Conservation (phyloP, 1,140 invertebrate genomes). For the Leptinotarsa undecemlineata region DNA sequence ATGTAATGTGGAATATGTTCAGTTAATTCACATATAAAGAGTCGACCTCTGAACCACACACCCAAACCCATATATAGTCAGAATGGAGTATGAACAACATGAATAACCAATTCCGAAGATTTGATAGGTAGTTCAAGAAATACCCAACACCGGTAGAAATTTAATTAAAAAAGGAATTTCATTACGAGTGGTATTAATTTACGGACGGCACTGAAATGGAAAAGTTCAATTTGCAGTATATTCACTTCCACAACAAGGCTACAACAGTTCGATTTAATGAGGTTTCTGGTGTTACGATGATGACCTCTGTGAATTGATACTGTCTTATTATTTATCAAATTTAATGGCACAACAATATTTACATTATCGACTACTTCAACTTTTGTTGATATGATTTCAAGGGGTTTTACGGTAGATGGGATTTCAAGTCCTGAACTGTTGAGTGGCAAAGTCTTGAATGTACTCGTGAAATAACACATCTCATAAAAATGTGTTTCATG, state of each 20-base stretch:
- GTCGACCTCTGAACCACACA: too few species aligned
- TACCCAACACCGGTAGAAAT: background rate
- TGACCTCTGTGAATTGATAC: background rate
- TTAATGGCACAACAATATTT: background rate
- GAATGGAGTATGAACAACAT: too few species aligned
- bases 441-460: too few species aligned
- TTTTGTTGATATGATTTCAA: too few species aligned
- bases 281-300: constrained; percentile 5
- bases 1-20: too few species aligned
- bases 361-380: background rate
- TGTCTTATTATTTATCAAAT: constrained; percentile 3
- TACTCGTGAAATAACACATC: too few species aligned
- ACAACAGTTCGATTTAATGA: background rate
- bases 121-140: background rate
- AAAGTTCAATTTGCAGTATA: constrained; percentile 1
- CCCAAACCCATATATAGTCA: too few species aligned
- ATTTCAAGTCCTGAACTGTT: too few species aligned
- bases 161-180: background rate
- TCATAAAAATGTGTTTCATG: too few species aligned
- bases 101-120: too few species aligned
- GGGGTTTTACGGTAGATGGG: too few species aligned
- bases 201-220: background rate
- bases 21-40: too few species aligned
- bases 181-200: background rate
- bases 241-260: constrained; percentile 2